Conservation (phyloP, 1,140 invertebrate genomes). For the Acromyrmex heyeri region DNA sequence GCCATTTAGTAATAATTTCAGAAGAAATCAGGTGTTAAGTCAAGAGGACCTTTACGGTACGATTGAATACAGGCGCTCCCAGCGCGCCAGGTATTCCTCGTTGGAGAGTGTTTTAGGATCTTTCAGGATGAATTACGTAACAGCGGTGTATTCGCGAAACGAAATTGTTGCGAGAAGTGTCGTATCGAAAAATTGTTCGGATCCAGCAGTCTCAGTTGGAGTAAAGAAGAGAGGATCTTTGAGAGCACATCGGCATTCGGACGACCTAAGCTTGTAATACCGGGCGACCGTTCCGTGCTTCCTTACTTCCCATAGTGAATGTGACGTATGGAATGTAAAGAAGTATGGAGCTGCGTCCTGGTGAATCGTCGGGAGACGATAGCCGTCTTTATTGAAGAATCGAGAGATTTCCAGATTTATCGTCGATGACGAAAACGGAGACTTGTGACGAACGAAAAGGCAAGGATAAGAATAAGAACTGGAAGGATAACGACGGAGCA, state of each 20-base stretch:
- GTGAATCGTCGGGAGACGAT: constrained; percentile 64
- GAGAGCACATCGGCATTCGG: neutral
- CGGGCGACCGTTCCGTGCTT: constrained; percentile 95
- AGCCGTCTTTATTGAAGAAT: neutral
- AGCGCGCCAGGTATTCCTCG: constrained; percentile 36
- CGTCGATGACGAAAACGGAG: neutral
- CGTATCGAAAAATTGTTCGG: neutral
- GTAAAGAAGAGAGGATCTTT: neutral
- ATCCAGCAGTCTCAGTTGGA: neutral
- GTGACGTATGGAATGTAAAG: constrained; percentile 98
- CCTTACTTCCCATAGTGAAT: constrained; percentile 97
- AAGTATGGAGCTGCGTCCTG: constrained; percentile 95
- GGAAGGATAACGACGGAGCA: neutral
- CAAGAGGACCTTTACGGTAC: neutral
- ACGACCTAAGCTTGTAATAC: constrained; percentile 54
- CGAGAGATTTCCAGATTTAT: neutral
- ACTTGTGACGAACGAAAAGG: neutral
- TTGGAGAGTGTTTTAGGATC: constrained; percentile 44
- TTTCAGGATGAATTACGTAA: constrained; percentile 67
- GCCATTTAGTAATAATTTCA: neutral
- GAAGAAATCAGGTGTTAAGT: neutral
- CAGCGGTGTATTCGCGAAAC: neutral
- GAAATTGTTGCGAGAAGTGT: constrained; percentile 19
- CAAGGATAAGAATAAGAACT: constrained; percentile 10
- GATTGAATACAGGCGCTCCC: neutral